Evolutionary conservation across 2,113 vertebrate genomes (phyloP).

Genomic region (Eulemur rufifrons): DNA sequence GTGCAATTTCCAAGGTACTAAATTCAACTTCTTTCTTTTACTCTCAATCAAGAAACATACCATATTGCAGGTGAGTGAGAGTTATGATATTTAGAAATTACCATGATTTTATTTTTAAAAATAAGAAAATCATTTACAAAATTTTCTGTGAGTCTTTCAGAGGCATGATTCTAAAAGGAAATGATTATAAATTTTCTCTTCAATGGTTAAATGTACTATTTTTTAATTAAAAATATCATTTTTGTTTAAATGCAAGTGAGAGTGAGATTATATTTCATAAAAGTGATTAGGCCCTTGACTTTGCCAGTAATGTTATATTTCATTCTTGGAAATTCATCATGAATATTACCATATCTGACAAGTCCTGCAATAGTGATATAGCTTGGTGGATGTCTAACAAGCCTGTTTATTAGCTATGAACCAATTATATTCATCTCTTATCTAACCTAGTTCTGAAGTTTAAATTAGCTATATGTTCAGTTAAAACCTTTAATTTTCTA

Average conservation of each 20-base stretch:
- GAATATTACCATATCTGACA: neutral
- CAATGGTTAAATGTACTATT: neutral
- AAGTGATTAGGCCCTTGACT: neutral
- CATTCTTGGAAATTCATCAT: neutral
- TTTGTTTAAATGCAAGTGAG: constrained; percentile 16
- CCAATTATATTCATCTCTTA: neutral
- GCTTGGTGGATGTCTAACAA: neutral
- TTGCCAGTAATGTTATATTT: neutral
- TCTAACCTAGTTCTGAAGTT: neutral
- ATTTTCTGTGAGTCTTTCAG: neutral
- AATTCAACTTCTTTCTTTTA: neutral
- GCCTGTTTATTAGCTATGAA: neutral
- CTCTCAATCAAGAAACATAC: neutral
- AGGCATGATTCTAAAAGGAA: neutral
- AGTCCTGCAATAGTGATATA: neutral
- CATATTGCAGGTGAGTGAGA: neutral
- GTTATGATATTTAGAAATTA: neutral
- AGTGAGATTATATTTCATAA: neutral
- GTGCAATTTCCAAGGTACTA: neutral
- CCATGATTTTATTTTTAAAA: neutral
- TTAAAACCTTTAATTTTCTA: neutral
- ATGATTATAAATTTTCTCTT: neutral
- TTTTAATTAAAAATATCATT: neutral
- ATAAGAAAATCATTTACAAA: neutral
- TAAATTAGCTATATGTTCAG: neutral